Base-by-base conservation (phyloP, 2,113 vertebrate species). In the Neotoma lepida region DNA sequence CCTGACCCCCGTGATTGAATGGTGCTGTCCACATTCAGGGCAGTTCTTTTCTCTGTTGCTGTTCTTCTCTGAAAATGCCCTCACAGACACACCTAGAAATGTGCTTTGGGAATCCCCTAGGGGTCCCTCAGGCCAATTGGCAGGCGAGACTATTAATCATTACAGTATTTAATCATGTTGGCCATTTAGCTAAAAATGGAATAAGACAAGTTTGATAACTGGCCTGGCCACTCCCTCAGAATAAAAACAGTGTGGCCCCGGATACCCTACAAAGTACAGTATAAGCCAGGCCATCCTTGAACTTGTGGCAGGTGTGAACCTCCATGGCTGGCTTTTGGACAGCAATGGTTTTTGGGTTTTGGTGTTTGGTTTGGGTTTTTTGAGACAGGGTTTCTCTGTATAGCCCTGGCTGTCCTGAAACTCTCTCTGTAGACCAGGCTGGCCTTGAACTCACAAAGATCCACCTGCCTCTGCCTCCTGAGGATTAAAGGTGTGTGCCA, bases 131-230 rank as follows among this genome's bases (percentile, higher is more conserved):
- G 39, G 26, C 39, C 81, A 64, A 2, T 46, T 46, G 61, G 15
- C 41, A 35, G 41, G 15, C 61, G 24, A 46, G 56, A 82, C 80
- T 44, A 33, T 33, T 64, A 18, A 20, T 33, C 56, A 41, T 28
- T 56, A 85, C 61, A 87, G 22, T 39, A 66, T 33, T 22, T 87
- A 87, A 74, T 80, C 49, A 82, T 51, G 68, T 24, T 26, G 46
- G 35, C n/a, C 68, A 70, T 94, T 77, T 93, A 77, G 26, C 44
- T 90, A 90, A 84, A 70, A 63, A n/a, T 89, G 44, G 39, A 87
- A 86, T 76, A 89, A 94, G 73, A 44, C 28, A 82, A 33, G n/a
- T 28, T 81, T 22, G 26, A 39, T 89, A 86, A 66, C 8, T 76
- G 56, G 51, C 2, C 20, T 74, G 30, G 56, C 33, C 26, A 30